Evolutionary conservation across 2,888 invertebrate species (phyloP).

Genomic region (Thelaira solivaga): DNA sequence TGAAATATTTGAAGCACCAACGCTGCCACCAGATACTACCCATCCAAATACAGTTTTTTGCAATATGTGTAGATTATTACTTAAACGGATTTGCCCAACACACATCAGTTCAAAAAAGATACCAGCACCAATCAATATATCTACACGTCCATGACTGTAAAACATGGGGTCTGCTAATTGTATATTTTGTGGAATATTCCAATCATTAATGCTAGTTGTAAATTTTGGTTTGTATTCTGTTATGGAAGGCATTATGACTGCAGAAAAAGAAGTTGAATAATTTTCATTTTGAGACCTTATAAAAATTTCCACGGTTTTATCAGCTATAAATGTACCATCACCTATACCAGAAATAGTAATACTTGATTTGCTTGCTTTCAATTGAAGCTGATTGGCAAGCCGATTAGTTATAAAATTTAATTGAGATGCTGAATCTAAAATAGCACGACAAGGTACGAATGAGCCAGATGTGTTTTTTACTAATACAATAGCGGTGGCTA

Average conservation of each 20-base stretch:
- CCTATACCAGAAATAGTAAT: constrained; percentile 42
- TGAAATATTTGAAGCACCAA: neutral
- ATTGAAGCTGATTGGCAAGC: constrained; percentile 7
- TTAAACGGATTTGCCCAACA: constrained; percentile 59
- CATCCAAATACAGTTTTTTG: constrained; percentile 63
- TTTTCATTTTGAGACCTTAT: neutral
- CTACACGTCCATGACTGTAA: constrained; percentile 49
- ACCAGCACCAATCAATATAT: constrained; percentile 56
- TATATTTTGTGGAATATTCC: constrained; percentile 59
- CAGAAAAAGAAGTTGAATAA: constrained; percentile 29
- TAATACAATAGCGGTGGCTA: neutral
- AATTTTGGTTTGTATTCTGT: constrained; percentile 56
- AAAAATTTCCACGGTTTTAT: constrained; percentile 23
- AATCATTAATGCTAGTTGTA: constrained; percentile 5
- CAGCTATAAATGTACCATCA: constrained; percentile 1
- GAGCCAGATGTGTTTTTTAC: neutral
- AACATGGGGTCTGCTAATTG: constrained; percentile 59
- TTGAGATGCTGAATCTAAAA: constrained; percentile 13
- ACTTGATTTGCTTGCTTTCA: neutral
- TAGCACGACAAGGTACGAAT: constrained; percentile 6
- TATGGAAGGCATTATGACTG: constrained; percentile 53
- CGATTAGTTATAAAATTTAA: neutral
- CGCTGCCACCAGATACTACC: constrained; percentile 51
- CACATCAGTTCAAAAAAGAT: constrained; percentile 61
- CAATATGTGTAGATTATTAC: constrained; percentile 43